A percentile compares a stretch with the other conserved stretches of the same genome.
Conservation (phyloP, 2,113 vertebrate genomes). For the Psammodynastes pulverulentus region DNA sequence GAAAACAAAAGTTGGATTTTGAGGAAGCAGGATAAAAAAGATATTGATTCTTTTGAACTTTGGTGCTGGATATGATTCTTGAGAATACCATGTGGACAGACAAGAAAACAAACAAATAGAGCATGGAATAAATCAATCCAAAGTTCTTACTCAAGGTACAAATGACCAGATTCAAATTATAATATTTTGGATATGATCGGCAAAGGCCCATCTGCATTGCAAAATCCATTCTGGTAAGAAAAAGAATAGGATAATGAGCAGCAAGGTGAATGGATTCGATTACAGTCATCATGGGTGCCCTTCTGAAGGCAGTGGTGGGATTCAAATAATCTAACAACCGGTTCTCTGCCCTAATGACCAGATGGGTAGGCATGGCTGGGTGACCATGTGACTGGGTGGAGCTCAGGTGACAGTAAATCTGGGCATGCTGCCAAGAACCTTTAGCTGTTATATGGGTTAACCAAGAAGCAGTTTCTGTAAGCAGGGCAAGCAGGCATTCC, state of each 20-base stretch:
- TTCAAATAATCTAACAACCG: no score
- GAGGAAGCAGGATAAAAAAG: neutral
- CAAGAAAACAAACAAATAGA: neutral
- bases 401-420: no score
- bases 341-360: no score
- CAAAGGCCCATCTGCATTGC: neutral
- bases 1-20: neutral
- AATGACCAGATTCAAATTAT: neutral
- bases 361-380: no score
- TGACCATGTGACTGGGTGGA: no score
- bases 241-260: neutral
- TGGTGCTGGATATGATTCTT: neutral
- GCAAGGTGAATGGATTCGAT: neutral
- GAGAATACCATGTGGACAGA: neutral
- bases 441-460: no score
- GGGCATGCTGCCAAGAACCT: no score
- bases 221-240: neutral
- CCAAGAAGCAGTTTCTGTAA: no score
- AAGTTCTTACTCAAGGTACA: neutral
- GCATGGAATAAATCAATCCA: neutral
- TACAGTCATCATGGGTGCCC: neutral
- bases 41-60: neutral
- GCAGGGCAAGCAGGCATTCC: no score
- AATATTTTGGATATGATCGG: neutral
- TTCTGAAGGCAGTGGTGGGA: no score